These are phyloP conservation scores for Tanypteryx hageni DNA, from an alignment of 2,888 invertebrate species.

Conservation along the genomic window DNA sequence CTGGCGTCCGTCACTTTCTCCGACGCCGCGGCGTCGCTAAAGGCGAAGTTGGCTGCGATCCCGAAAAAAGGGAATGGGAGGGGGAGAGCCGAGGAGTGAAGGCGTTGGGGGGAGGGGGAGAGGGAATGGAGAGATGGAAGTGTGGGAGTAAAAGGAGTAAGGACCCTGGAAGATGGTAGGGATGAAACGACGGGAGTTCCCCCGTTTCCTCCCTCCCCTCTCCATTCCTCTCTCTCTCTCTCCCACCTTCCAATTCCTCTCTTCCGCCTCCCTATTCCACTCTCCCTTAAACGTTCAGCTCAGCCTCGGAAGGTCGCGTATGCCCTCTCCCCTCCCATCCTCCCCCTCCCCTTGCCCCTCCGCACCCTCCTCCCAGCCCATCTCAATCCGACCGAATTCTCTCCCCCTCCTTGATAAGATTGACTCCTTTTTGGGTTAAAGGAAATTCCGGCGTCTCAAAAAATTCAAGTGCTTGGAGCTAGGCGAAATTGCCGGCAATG, in stretches of 20 bases:
- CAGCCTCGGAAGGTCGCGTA: neutral
- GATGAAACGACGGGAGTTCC: neutral
- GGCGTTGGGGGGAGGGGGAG: neutral
- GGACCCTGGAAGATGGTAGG: neutral
- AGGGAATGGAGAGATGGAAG: neutral
- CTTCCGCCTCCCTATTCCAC: neutral
- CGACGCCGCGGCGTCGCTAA: conserved; percentile 45
- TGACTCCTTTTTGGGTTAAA: neutral
- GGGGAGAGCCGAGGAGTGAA: neutral
- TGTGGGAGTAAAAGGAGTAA: neutral
- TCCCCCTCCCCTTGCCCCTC: no score
- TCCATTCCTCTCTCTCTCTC: neutral
- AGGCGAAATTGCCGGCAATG: no score
- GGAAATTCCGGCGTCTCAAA: no score
- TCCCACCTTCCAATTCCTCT: conserved; percentile 21
- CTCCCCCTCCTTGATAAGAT: no score
- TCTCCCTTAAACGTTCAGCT: neutral
- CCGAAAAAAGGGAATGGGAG: conserved; percentile 7
- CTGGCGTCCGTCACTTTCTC: conserved; percentile 57
- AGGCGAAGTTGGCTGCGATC: conserved; percentile 51
- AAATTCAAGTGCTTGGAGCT: no score
- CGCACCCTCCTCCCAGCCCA: no score
- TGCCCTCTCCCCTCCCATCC: no score
- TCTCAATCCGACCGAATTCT: no score
- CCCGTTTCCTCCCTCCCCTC: conserved; percentile 43